Percentiles rank a stretch among this genome's conserved stretches.
Evolutionary conservation across 1,140 invertebrate species (phyloP).

Genomic region (Stegodyphus dumicola): DNA sequence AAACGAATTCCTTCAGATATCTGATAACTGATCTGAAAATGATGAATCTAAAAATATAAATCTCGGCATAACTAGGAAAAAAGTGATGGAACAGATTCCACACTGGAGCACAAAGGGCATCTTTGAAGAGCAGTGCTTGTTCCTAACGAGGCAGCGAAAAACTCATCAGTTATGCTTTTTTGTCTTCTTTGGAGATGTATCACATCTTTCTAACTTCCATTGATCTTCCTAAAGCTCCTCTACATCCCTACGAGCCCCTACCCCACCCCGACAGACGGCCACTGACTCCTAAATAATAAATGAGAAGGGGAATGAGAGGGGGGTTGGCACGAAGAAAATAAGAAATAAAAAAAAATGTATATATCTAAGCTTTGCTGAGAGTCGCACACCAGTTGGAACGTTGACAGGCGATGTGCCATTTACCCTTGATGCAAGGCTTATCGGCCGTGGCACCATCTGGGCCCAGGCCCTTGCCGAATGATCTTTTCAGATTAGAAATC

Average conservation of each 20-base stretch:
- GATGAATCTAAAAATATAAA: conserved; percentile 23
- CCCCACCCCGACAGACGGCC: conserved; percentile 21
- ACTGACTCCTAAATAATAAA: conserved; percentile 59
- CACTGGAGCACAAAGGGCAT: conserved; percentile 51
- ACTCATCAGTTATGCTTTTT: conserved; percentile 57
- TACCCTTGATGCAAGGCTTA: conserved; percentile 53
- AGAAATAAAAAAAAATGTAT: conserved; percentile 17
- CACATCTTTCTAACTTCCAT: conserved; percentile 50
- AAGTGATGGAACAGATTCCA: conserved; percentile 45
- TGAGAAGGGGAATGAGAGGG: conserved; percentile 19
- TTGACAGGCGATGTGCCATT: conserved; percentile 56
- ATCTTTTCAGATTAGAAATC: conserved; percentile 57
- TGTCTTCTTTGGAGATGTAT: conserved; percentile 37
- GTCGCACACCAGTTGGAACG: conserved; percentile 58
- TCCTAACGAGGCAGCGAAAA: conserved; percentile 54
- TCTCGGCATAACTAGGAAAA: conserved; percentile 15
- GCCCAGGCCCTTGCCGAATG: conserved; percentile 35
- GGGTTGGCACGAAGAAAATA: conserved; percentile 11
- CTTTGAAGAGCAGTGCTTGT: conserved; percentile 57
- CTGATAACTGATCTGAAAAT: conserved; percentile 11
- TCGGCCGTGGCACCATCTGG: conserved; percentile 57
- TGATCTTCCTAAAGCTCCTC: conserved; percentile 35
- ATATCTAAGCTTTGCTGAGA: conserved; percentile 47
- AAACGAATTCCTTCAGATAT: background rate
- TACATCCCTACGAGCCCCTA: background rate